Evolutionary conservation across 2,113 vertebrate species (phyloP).

Genomic region (Engraulis encrasicolus): DNA sequence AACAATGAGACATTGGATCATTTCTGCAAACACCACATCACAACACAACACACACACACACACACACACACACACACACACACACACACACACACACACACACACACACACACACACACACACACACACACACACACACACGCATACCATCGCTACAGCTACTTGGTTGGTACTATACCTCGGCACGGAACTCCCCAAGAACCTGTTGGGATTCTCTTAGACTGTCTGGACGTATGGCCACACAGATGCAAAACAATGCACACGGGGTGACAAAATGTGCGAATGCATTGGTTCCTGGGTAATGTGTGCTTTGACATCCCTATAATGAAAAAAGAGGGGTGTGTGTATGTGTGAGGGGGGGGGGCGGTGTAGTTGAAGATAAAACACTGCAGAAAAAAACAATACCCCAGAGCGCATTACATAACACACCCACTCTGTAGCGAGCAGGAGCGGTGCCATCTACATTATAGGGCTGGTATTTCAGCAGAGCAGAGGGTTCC

Average conservation of each 20-base stretch:
- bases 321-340: background rate
- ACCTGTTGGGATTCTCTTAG: background rate
- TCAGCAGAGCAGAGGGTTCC: conserved; percentile 42
- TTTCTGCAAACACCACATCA: background rate
- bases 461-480: conserved; percentile 45
- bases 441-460: conserved; percentile 52
- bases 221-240: background rate
- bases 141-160: too few species aligned
- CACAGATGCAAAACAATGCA: background rate
- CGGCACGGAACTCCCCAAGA: background rate
- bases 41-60: too few species aligned
- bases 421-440: conserved; percentile 54
- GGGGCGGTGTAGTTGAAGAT: conserved; percentile 10
- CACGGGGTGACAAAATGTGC: background rate
- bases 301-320: background rate
- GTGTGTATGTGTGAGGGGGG: too few species aligned
- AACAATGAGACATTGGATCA: too few species aligned
- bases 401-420: conserved; percentile 55
- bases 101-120: too few species aligned
- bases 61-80: background rate
- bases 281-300: background rate
- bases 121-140: too few species aligned
- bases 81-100: too few species aligned
- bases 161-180: too few species aligned
- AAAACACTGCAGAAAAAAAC: conserved; percentile 50